These are phyloP conservation scores for Danio choprae DNA, from an alignment of 2,797 vertebrate species.

Conservation along the genomic window DNA sequence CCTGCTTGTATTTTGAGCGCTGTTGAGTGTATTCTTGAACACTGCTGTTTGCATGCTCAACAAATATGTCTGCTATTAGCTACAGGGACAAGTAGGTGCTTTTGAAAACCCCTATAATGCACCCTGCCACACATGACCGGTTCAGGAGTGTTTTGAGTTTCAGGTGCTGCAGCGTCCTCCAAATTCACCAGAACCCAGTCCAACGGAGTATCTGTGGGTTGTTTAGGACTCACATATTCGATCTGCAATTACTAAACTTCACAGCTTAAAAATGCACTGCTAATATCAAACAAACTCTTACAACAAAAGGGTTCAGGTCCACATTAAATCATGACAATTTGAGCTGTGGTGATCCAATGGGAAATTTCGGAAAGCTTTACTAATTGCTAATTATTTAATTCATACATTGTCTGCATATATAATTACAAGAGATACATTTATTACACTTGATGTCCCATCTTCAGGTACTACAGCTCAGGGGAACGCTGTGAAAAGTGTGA, in stretches of 20 bases:
- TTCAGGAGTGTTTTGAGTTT: background rate
- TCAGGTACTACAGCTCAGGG: conserved; percentile 73
- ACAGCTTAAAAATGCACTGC: too few species aligned
- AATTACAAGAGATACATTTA: background rate
- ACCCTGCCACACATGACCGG: background rate
- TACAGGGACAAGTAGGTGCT: too few species aligned
- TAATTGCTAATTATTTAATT: too few species aligned
- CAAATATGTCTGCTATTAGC: too few species aligned
- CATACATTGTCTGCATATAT: background rate
- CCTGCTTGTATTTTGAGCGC: too few species aligned
- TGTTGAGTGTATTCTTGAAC: too few species aligned
- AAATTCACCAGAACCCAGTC: background rate
- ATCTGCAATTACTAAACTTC: background rate
- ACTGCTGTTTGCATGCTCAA: too few species aligned
- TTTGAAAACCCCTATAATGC: too few species aligned
- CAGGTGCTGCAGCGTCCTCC: background rate
- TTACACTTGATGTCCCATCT: background rate
- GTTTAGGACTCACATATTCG: background rate
- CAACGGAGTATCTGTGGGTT: background rate
- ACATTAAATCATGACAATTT: too few species aligned
- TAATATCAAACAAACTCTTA: too few species aligned
- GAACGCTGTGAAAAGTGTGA: conserved; percentile 76
- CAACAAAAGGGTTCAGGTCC: background rate
- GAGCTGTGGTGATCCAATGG: background rate
- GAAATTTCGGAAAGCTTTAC: background rate